Evolutionary conservation across 2,888 invertebrate species (phyloP).

Genomic region (Trissoscelio sp.): DNA sequence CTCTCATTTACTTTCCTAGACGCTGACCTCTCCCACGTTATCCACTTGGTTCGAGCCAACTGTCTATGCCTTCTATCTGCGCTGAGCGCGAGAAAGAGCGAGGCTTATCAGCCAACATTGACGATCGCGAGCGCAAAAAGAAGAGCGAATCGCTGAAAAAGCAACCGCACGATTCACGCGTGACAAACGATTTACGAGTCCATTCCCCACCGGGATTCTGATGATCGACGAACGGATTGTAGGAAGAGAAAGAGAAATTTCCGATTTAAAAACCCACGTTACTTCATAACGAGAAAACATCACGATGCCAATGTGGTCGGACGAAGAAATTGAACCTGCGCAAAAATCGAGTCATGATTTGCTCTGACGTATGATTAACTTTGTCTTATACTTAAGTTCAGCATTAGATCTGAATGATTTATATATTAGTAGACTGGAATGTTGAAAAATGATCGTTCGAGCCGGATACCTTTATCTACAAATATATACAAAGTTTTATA

Average conservation of each 20-base stretch:
- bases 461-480: too few species aligned
- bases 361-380: background rate
- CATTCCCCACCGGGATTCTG: conserved; percentile 68
- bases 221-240: conserved; percentile 53
- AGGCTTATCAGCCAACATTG: conserved; percentile 66
- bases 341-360: conserved; percentile 1
- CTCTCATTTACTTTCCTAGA: conserved; percentile 72
- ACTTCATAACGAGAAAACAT: conserved; percentile 32
- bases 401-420: too few species aligned
- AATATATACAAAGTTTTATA: too few species aligned
- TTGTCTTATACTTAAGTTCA: background rate
- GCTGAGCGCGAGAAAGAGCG: conserved; percentile 66
- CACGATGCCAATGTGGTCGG: conserved; percentile 29
- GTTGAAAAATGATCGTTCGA: too few species aligned
- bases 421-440: too few species aligned
- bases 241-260: conserved; percentile 54
- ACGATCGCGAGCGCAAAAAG: conserved; percentile 69
- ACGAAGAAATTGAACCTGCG: conserved; percentile 9
- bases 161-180: conserved; percentile 72
- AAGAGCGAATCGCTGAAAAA: conserved; percentile 76
- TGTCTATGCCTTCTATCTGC: conserved; percentile 67
- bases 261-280: conserved; percentile 25
- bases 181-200: conserved; percentile 76
- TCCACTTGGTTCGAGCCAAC: conserved; percentile 71
- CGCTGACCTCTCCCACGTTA: conserved; percentile 77